Evolutionary conservation across 2,113 vertebrate genomes (phyloP), one percentile per base, ranked within the genome.

Genomic region (Caracal caracal): DNA sequence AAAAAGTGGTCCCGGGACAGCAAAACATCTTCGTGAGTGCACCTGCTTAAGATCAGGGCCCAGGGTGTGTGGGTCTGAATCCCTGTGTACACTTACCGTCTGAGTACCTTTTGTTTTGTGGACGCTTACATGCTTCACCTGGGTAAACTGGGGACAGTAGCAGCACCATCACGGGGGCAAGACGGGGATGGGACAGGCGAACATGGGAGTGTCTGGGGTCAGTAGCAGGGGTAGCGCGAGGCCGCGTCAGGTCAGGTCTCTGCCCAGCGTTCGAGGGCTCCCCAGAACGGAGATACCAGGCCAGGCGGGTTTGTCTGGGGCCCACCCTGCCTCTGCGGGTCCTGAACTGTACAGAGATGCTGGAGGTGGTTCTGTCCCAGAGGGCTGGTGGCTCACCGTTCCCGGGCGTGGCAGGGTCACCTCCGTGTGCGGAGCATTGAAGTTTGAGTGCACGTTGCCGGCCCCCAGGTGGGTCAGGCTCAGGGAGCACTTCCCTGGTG

Each of bases 1-100:
- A 99, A 99, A 95, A 99, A 99, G 96, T 99, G 99, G 99, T 99
- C 99, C 76, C 98, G 99, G 79, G 99, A 99, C 97, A 99, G 99
- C 98, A 99, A 99, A 97, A 99, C 99, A 0, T 99, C 99, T 73
- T 99, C 99, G 99, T 99, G 97, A 99, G 99, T 99, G 26, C 9
- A 1, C 56, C 56, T 22, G 16, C 43, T 43, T 43, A 53, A 53
- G 53, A 53, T 53, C 16, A 5, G 53, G 53, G 12, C 37, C 15
- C 65, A 15, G 26, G 15, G 71, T 17, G 16, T 49, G n/a, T 68
- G 76, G 49, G 26, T 43, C 47, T 2, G 8, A 43, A 20, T 33
- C 68, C 22, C 47, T 5, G 12, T 37, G 40, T 7, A 13, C 49
- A 10, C n/a, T 2, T 2, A 15, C 16, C 4, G 2, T 10, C 33